Evolutionary conservation across 2,888 invertebrate genomes (phyloP).

Genomic region (Yponomeuta evonymella): DNA sequence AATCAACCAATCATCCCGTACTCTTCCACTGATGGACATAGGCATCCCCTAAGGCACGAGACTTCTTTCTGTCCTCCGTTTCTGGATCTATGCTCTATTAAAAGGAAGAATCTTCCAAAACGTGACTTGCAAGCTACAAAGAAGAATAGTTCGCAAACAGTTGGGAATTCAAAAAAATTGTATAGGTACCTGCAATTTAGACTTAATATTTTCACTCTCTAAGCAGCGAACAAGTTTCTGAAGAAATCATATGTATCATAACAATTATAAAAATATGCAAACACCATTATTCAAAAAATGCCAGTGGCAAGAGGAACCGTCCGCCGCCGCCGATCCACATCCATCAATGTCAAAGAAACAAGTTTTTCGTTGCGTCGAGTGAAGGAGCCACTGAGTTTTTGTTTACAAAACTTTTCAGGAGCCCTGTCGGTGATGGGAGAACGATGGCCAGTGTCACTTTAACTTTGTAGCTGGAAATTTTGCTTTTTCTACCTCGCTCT

Average conservation of each 20-base stretch:
- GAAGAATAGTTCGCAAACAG: too few species aligned
- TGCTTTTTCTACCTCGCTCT: slow-evolving; percentile 18
- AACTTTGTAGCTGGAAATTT: slow-evolving; percentile 9
- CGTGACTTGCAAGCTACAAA: too few species aligned
- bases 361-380: slow-evolving; percentile 63
- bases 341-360: slow-evolving; percentile 65
- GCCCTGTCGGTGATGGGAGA: slow-evolving; percentile 13
- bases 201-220: too few species aligned
- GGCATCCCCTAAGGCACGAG: too few species aligned
- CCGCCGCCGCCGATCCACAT: slow-evolving; percentile 38
- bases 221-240: too few species aligned
- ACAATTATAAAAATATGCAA: neutral
- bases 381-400: slow-evolving; percentile 59
- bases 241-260: neutral
- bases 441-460: slow-evolving; percentile 17
- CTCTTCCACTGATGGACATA: too few species aligned
- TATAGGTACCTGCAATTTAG: too few species aligned
- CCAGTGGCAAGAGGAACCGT: neutral
- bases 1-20: too few species aligned
- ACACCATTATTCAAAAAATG: neutral
- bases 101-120: too few species aligned
- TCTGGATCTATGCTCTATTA: too few species aligned
- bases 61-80: too few species aligned
- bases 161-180: too few species aligned
- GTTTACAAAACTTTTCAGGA: slow-evolving; percentile 55